Base-by-base conservation (phyloP, 2,113 vertebrate genomes). In the Condylura cristata region DNA sequence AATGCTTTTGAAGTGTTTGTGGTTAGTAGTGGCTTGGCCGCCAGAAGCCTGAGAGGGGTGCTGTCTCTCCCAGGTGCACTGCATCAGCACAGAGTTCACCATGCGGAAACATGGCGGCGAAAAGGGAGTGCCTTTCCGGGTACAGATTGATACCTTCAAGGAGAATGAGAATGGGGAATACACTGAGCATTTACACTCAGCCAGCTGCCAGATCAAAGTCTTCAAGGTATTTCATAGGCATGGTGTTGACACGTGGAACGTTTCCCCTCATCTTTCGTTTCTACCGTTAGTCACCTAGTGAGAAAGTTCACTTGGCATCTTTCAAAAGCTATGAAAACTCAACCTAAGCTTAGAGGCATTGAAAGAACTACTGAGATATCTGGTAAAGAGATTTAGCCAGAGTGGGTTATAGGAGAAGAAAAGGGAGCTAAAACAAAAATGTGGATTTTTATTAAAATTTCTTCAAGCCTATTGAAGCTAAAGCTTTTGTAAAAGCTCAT, bases 181-280 rank as follows among this genome's bases (percentile, higher is more conserved):
- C 95, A 99, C 99, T 0, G 99, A 99, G 92, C 99, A 99, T 96
- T 98, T 99, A 83, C 99, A 99, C 97, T 99, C 99, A 0, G 99
- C 99, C 97, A 99, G 99, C 98, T 99, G 99, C 97, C 99, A 99
- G 98, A 99, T 99, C 98, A 99, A 99, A 98, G 99, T 99, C 82
- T 99, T 99, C 97, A 99, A 99, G 99, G 99, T 99, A 98, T 94
- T 56, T 72, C 30, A 63, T 28, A 75, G 72, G 37, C 76, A 10
- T 1, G 37, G 30, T n/a, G 14, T 24, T 44, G 20, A n/a, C 41
- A 63, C 37, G 86, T 51, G 22, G 37, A 46, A 2, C 56, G 10
- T 39, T 89, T 81, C 24, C 44, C 37, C 24, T 93, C 37, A 0
- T 61, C 39, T 41, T 76, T 91, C 53, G 41, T 17, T 90, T 41